phyloP scores from a whole-genome alignment of 1,140 invertebrate genomes.

The Cylas formicarius region DNA sequence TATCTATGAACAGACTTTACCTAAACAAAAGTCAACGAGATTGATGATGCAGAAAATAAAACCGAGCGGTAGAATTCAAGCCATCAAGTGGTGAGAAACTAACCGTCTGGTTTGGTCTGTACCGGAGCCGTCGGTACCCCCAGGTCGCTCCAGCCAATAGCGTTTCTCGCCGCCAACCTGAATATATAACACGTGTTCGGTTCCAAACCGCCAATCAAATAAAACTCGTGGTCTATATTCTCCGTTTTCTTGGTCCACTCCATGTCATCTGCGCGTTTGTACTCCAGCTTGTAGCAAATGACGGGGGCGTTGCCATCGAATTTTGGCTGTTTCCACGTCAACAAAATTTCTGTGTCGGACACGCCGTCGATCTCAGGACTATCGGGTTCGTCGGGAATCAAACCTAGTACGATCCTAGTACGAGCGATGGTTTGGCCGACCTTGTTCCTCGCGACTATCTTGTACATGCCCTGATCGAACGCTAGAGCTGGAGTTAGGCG shows the following conservation, averaged over 20 bases:
- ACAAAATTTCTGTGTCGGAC: slow-evolving; percentile 78
- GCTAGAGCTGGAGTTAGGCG: slow-evolving; percentile 66
- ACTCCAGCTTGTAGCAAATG: slow-evolving; percentile 78
- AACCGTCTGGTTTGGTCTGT: slow-evolving; percentile 58
- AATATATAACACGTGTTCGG: slow-evolving; percentile 81
- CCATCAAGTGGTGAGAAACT: too few relatives aligned
- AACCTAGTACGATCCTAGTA: slow-evolving; percentile 66
- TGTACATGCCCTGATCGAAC: slow-evolving; percentile 88
- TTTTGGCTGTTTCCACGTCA: slow-evolving; percentile 79
- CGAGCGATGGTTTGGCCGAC: slow-evolving; percentile 69
- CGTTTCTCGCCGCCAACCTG: slow-evolving; percentile 79
- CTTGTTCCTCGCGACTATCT: slow-evolving; percentile 86
- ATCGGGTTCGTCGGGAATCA: slow-evolving; percentile 72
- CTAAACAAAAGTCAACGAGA: too few relatives aligned
- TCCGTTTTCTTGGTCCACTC: slow-evolving; percentile 81
- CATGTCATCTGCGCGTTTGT: slow-evolving; percentile 63
- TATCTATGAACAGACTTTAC: too few relatives aligned
- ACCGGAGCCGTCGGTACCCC: slow-evolving; percentile 65
- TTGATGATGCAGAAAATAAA: too few relatives aligned
- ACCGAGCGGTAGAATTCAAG: too few relatives aligned
- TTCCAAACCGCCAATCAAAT: slow-evolving; percentile 68
- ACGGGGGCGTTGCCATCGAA: slow-evolving; percentile 67
- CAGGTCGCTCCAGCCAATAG: slow-evolving; percentile 86
- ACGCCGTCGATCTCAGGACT: slow-evolving; percentile 74
- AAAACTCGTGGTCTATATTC: slow-evolving; percentile 93